Percentiles rank a stretch among this genome's conserved stretches.
These are phyloP conservation scores for Rhabdophis nuchalis DNA, from an alignment of 2,797 vertebrate species.

Conservation along the genomic window DNA sequence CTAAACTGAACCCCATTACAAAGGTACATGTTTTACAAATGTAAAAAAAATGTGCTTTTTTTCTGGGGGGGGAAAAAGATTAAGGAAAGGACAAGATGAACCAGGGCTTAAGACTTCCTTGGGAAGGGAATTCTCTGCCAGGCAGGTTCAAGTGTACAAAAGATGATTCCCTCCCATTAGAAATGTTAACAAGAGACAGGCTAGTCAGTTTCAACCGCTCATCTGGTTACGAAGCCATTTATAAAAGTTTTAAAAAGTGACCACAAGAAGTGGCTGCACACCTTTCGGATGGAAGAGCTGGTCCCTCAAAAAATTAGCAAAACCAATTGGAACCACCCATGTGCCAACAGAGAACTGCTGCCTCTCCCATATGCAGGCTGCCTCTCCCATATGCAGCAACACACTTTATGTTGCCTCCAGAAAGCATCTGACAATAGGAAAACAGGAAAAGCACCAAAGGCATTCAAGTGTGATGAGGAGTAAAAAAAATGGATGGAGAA, in stretches of 20 bases:
- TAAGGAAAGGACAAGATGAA: background rate
- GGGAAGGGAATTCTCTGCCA: background rate
- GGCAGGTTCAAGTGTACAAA: background rate
- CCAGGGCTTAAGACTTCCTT: background rate
- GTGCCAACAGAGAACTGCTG: background rate
- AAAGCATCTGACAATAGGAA: background rate
- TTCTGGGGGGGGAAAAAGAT: background rate
- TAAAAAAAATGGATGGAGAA: too few species aligned
- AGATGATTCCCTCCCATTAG: background rate
- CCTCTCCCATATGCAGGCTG: background rate
- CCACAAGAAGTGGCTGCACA: background rate
- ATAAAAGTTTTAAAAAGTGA: background rate
- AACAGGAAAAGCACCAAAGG: too few species aligned
- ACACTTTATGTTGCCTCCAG: background rate
- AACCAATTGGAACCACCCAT: too few species aligned
- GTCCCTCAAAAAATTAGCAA: too few species aligned
- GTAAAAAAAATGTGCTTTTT: background rate
- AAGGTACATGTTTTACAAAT: background rate
- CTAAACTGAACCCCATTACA: background rate
- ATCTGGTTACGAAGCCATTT: background rate
- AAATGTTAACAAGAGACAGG: background rate
- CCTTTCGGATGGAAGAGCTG: too few species aligned
- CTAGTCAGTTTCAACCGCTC: background rate
- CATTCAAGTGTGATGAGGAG: too few species aligned
- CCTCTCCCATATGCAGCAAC: background rate